A percentile compares a stretch with the other conserved stretches of the same genome.
phyloP scores from a whole-genome alignment of 2,888 invertebrate genomes.

The Drosophila mimetica region DNA sequence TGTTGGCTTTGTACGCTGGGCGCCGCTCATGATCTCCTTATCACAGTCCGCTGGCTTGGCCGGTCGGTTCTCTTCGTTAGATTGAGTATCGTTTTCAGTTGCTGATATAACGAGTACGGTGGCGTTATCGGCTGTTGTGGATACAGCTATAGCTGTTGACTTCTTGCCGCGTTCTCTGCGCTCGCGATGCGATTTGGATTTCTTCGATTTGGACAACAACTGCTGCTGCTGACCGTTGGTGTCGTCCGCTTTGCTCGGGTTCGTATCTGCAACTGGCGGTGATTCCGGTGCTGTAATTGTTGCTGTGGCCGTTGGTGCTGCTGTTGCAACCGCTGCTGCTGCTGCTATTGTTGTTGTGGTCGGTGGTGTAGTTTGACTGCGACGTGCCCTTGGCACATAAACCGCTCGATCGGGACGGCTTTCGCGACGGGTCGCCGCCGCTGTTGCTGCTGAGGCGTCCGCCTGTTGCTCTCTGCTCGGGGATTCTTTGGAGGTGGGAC shows the following conservation, averaged over 20 bases:
- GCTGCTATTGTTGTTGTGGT: constrained; percentile 61
- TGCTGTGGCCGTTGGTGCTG: constrained; percentile 41
- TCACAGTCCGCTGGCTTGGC: constrained; percentile 58
- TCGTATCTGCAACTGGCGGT: constrained; percentile 68
- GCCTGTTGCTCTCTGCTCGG: constrained; percentile 62
- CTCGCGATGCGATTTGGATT: constrained; percentile 55
- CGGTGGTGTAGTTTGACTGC: constrained; percentile 85
- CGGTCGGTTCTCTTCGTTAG: constrained; percentile 42
- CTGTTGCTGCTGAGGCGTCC: constrained; percentile 29
- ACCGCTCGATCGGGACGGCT: constrained; percentile 91
- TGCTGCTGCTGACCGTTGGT: constrained; percentile 35
- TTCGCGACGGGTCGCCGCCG: constrained; percentile 79
- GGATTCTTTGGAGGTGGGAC: constrained; percentile 56
- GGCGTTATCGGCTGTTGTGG: constrained; percentile 38
- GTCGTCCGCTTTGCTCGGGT: constrained; percentile 75
- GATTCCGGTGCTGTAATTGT: constrained; percentile 52
- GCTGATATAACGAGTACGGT: constrained; percentile 44
- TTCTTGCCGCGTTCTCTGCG: constrained; percentile 74
- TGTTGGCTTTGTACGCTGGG: constrained; percentile 58
- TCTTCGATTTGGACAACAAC: constrained; percentile 55
- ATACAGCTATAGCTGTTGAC: constrained; percentile 13
- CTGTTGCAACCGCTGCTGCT: constrained; percentile 39
- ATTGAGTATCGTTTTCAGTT: constrained; percentile 42
- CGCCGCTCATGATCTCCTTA: constrained; percentile 69
- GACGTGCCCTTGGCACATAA: constrained; percentile 90